Percentiles rank a stretch among this genome's conserved stretches.
phyloP scores from a whole-genome alignment of 1,140 invertebrate species.

The Epicauta chinensis region DNA sequence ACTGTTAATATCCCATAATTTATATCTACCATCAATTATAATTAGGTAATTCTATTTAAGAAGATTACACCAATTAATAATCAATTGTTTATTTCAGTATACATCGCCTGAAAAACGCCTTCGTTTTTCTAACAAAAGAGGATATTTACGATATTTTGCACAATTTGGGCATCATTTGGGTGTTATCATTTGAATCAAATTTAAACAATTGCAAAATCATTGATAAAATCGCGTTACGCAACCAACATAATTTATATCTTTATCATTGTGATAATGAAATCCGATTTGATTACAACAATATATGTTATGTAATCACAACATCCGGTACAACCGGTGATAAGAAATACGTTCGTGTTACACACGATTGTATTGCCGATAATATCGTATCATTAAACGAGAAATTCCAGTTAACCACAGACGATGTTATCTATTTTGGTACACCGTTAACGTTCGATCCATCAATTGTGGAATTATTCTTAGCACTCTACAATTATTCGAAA shows the following conservation, averaged over 20 bases:
- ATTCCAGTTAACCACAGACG: conserved; percentile 29
- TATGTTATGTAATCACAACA: conserved; percentile 55
- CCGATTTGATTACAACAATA: conserved; percentile 33
- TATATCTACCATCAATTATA: conserved; percentile 25
- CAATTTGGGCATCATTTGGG: background rate
- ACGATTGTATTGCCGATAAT: conserved; percentile 57
- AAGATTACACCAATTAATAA: too few species aligned
- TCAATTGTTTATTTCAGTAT: conserved; percentile 23
- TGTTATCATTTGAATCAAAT: background rate
- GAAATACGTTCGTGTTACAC: conserved; percentile 56
- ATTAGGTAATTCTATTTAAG: conserved; percentile 16
- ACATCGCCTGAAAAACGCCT: conserved; percentile 14
- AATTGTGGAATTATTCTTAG: conserved; percentile 68
- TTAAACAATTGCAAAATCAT: too few species aligned
- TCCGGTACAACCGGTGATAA: conserved; percentile 60
- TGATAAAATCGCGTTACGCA: background rate
- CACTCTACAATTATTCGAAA: conserved; percentile 54
- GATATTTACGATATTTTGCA: background rate
- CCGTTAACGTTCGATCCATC: conserved; percentile 78
- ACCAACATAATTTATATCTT: background rate
- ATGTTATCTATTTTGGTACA: conserved; percentile 66
- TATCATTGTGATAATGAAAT: conserved; percentile 1
- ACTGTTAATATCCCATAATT: conserved; percentile 25
- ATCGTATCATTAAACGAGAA: conserved; percentile 37
- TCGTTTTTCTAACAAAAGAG: conserved; percentile 19